A percentile compares a stretch with the other conserved stretches of the same genome.
Conservation (phyloP, 2,113 vertebrate species). For the Bubo blakistoni region DNA sequence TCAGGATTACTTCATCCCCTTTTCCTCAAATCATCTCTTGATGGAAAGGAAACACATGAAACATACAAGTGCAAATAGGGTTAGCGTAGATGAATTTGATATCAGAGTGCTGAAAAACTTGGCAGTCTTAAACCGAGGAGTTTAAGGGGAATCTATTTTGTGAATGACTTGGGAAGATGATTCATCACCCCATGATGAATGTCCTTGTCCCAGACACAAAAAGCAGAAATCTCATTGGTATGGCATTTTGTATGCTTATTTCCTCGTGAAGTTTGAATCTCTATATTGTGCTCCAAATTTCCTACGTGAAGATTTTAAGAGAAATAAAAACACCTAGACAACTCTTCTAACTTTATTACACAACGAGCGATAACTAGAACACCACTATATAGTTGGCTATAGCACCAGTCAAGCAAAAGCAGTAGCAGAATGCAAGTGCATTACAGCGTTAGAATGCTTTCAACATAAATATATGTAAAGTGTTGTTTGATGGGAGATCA, state of each 20-base stretch:
- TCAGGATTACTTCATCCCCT: not conserved
- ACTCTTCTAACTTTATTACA: not conserved
- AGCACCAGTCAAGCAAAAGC: not conserved
- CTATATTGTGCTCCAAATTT: not conserved
- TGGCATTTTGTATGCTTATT: not conserved
- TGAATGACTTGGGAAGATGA: conserved; percentile 12
- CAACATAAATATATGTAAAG: not conserved
- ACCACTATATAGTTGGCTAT: not conserved
- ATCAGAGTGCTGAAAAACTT: not conserved
- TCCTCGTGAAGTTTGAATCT: not conserved
- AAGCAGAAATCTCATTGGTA: not conserved
- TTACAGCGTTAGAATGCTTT: not conserved
- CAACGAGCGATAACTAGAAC: not conserved
- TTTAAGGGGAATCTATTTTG: not conserved
- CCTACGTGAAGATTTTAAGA: not conserved
- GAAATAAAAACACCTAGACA: not conserved
- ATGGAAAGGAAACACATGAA: conserved; percentile 3
- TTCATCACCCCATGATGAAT: not conserved
- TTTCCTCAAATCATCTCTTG: not conserved
- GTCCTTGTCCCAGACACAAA: not conserved
- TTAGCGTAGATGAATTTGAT: not conserved
- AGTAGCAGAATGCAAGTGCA: not conserved
- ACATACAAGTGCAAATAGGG: not conserved
- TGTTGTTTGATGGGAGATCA: not conserved
- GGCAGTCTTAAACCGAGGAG: not conserved